A percentile compares a stretch with the other conserved stretches of the same genome.
Evolutionary conservation across 2,797 vertebrate genomes (phyloP).

Genomic region (Echiichthys vipera): DNA sequence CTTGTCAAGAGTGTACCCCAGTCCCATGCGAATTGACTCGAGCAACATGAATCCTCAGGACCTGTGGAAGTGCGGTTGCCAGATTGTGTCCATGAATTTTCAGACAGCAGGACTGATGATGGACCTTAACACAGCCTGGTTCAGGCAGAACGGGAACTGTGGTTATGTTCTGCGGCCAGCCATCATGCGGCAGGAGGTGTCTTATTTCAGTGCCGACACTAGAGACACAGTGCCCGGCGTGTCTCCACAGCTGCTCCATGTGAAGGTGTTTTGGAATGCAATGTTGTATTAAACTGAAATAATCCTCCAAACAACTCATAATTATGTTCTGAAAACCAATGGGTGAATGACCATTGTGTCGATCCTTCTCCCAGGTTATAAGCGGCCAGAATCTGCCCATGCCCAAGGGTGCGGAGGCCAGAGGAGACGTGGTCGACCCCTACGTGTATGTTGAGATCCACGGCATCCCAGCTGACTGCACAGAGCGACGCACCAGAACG

Average conservation of each 20-base stretch:
- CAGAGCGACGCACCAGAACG: conserved; percentile 92
- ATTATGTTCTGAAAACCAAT: neutral
- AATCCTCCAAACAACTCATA: neutral
- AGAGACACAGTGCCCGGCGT: conserved; percentile 94
- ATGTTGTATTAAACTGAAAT: neutral
- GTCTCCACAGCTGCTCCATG: conserved; percentile 94
- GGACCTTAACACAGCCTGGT: conserved; percentile 96
- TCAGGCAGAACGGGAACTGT: conserved; percentile 93
- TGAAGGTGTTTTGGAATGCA: conserved; percentile 81
- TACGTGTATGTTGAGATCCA: conserved; percentile 96
- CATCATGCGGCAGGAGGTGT: conserved; percentile 95
- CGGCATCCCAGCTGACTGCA: conserved; percentile 95
- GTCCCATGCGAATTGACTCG: conserved; percentile 92
- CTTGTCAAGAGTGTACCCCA: conserved; percentile 91
- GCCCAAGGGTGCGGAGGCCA: conserved; percentile 92
- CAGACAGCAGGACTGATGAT: conserved; percentile 96
- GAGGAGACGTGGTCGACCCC: conserved; percentile 95
- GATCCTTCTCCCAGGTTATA: conserved; percentile 82
- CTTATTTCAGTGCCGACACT: conserved; percentile 94
- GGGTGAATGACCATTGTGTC: neutral
- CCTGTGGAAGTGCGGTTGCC: conserved; percentile 96
- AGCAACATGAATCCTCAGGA: conserved; percentile 97
- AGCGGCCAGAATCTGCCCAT: conserved; percentile 96
- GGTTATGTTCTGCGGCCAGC: conserved; percentile 93
- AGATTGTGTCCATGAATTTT: conserved; percentile 96